Evolutionary conservation across 1,140 invertebrate genomes (phyloP).

Genomic region (Drosophila persimilis): DNA sequence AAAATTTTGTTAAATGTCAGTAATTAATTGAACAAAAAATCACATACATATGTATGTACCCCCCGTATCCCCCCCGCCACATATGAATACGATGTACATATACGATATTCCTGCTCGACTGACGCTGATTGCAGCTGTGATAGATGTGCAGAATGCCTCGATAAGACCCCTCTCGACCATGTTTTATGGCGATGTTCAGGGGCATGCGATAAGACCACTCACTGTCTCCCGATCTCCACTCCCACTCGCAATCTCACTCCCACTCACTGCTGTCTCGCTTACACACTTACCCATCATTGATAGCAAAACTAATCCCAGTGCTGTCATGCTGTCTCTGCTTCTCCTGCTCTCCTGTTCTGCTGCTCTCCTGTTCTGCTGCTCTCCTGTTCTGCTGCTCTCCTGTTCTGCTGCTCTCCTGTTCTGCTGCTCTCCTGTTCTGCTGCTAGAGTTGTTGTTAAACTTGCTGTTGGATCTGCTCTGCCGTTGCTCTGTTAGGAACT

Average conservation of each 20-base stretch:
- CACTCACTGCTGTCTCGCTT: too few species aligned
- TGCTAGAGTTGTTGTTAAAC: conserved; percentile 9
- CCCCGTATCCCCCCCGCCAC: conserved; percentile 7
- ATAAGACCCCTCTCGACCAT: not conserved
- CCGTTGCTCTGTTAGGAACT: conserved; percentile 47
- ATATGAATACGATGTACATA: conserved; percentile 1
- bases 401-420: conserved; percentile 16
- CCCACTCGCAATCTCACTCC: too few species aligned
- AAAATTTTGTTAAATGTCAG: conserved; percentile 66
- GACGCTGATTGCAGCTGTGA: conserved; percentile 36
- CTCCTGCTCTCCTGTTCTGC: conserved; percentile 13
- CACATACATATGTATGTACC: conserved; percentile 38
- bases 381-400: conserved; percentile 13
- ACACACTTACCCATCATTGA: conserved; percentile 81
- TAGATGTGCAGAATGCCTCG: conserved; percentile 35
- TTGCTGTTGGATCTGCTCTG: conserved; percentile 15
- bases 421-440: conserved; percentile 14
- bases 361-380: conserved; percentile 16
- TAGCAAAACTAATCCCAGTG: conserved; percentile 79
- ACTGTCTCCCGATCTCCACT: not conserved
- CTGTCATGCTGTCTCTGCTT: conserved; percentile 60
- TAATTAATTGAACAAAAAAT: conserved; percentile 71
- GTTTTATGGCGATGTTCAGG: conserved; percentile 10
- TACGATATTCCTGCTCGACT: conserved; percentile 11
- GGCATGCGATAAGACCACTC: conserved; percentile 11